Base-by-base conservation (phyloP, 2,113 vertebrate genomes). In the Malurus elegans region DNA sequence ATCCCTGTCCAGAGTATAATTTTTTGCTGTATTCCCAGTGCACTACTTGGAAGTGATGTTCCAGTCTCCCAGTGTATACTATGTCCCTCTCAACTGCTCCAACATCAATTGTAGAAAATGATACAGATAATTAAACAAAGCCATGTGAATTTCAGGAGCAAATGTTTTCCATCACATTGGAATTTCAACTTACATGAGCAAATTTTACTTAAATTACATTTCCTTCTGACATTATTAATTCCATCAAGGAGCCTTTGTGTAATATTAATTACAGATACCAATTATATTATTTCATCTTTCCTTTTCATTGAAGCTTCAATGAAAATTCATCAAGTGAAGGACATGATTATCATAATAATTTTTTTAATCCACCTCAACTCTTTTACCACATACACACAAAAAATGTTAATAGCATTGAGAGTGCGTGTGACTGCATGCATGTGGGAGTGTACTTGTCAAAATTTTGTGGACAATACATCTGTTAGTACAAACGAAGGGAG, bases 191-290 rank as follows among this genome's bases (percentile, higher is more conserved):
- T 96, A 97, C 94, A 95, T 90, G 96, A 98, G 92, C 94, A 97
- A 96, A 96, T 97, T 97, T 97, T 83, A 79, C 94, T 97, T 97
- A 97, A 97, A 97, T 97, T 97, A 97, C 94, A 96, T 97, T 98
- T 97, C 90, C 75, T 96, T 94, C 88, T 96, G 93, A 96, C 96
- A 92, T 96, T 98, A 97, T 97, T 98, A 97, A 97, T 98, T 98
- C 97, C 92, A 96, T 96, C 95, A 97, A 95, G 96, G 91, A 98
- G 97, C 75, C 94, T 97, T 96, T 96, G 92, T 96, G 93, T 97
- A 95, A 96, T 97, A 97, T 94, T 97, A 97, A 98, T 98, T 98
- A 92, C 91, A 91, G 94, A 95, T 96, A 97, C 93, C 93, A 97
- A 85, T 98, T 97, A 94, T 93, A 88, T 95, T 95, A 97, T 97